Evolutionary conservation across 2,797 vertebrate species (phyloP), one percentile per base, ranked within the genome.

Genomic region (Adrianichthys oophorus): DNA sequence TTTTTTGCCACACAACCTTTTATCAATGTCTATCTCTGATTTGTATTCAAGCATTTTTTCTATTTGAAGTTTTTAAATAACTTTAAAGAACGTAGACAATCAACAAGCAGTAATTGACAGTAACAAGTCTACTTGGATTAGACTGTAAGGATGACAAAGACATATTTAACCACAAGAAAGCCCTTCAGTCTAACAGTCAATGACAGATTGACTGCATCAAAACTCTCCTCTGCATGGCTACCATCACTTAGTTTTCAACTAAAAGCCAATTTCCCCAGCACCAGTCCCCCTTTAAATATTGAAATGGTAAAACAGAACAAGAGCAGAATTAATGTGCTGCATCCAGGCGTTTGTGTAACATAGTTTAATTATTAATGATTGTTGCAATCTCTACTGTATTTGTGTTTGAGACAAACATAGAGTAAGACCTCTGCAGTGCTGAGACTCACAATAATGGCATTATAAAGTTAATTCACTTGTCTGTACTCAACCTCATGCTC

Each of bases 391-490:
- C 18, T 49, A 40, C 32, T 5, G 26, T 15, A 16, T 58, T 60
- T 42, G n/a, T 19, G 23, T 63, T 56, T 42, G 41, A 50, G 44
- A 41, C 26, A 21, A 52, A 65, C 24, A 10, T 40, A 52, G 18
- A 59, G 54, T 51, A 40, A 78, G 65, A 47, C 42, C 46, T 56
- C 56, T 32, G 56, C 40, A 59, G 41, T 49, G 17, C 54, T 10
- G 21, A 51, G 42, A 41, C 47, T 49, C 24, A 32, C 26, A 56
- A 41, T 43, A 19, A 72, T 26, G 48, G 21, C 14, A 41, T 67
- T 81, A 62, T 69, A 64, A 84, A 76, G 71, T 76, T 71, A 68
- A 21, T 37, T 45, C 17, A 49, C 47, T 72, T 60, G 51, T 57
- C 16, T 67, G 48, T 46, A 43, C 58, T 74, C 65, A 66, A 56